Evolutionary conservation across 2,888 invertebrate genomes (phyloP).

Genomic region (Epirrhoe alternata): DNA sequence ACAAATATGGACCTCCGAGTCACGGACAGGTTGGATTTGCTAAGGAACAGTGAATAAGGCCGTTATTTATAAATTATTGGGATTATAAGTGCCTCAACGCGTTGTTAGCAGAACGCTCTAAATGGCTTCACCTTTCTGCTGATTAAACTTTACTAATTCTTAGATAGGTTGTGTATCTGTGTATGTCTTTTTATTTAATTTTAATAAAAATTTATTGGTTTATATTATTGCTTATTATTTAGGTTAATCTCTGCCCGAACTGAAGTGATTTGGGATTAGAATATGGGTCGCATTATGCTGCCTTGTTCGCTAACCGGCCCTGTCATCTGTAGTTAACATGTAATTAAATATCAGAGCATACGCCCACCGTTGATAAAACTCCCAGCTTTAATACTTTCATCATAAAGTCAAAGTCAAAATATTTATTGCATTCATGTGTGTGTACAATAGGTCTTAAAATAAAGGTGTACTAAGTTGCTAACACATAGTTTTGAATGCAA

Average conservation of each 20-base stretch:
- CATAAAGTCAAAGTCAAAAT: too few species aligned
- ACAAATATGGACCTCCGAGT: constrained; percentile 23
- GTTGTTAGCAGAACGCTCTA: constrained; percentile 11
- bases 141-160: constrained; percentile 20
- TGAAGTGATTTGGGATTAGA: not conserved
- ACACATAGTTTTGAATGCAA: too few species aligned
- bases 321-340: constrained; percentile 12
- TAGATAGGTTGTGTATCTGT: constrained; percentile 15
- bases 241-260: not conserved
- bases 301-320: not conserved
- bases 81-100: constrained; percentile 24
- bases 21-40: constrained; percentile 14
- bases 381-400: constrained; percentile 1
- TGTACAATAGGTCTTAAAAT: too few species aligned
- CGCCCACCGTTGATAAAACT: constrained; percentile 32
- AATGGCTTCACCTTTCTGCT: constrained; percentile 8
- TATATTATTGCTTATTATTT: constrained; percentile 14
- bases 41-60: constrained; percentile 29
- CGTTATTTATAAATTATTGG: constrained; percentile 9
- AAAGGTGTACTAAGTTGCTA: too few species aligned
- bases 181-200: constrained; percentile 27
- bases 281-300: constrained; percentile 7
- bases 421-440: too few species aligned
- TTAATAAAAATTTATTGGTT: constrained; percentile 23
- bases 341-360: constrained; percentile 25